Evolutionary conservation across 2,888 invertebrate species (phyloP).

Genomic region (Clivina fossor): DNA sequence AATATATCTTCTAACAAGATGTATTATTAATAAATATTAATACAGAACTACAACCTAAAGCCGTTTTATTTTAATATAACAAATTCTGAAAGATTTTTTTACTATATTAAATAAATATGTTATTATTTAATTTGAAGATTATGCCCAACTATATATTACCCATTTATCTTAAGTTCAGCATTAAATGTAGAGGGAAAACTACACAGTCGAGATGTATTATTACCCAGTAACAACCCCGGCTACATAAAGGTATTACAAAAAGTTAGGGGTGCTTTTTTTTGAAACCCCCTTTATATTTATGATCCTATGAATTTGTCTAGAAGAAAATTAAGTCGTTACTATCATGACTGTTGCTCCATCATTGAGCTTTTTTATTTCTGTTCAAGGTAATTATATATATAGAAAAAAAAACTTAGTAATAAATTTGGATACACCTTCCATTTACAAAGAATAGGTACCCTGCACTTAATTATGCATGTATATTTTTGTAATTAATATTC

Average conservation of each 20-base stretch:
- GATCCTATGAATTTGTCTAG: conserved; percentile 29
- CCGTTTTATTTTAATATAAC: too few species aligned
- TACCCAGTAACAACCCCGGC: too few species aligned
- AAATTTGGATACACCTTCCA: conserved; percentile 28
- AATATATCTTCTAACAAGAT: too few species aligned
- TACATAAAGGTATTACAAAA: conserved; percentile 6
- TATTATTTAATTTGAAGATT: too few species aligned
- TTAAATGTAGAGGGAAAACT: too few species aligned
- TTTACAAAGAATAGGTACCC: neutral
- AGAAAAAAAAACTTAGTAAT: conserved; percentile 28
- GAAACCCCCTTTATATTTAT: conserved; percentile 31
- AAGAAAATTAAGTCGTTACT: conserved; percentile 34
- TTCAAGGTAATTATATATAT: conserved; percentile 30
- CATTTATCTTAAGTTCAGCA: too few species aligned
- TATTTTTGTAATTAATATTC: conserved; percentile 33
- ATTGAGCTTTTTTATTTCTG: conserved; percentile 27
- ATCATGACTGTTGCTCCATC: conserved; percentile 21
- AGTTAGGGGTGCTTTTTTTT: too few species aligned
- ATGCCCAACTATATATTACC: too few species aligned
- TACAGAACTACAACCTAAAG: too few species aligned
- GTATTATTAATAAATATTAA: too few species aligned
- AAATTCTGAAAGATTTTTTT: too few species aligned
- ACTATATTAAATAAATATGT: too few species aligned
- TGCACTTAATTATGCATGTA: conserved; percentile 32
- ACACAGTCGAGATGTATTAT: conserved; percentile 3